A percentile compares a stretch with the other conserved stretches of the same genome.
Conservation (phyloP, 2,888 invertebrate species). For the Tetragonisca angustula region DNA sequence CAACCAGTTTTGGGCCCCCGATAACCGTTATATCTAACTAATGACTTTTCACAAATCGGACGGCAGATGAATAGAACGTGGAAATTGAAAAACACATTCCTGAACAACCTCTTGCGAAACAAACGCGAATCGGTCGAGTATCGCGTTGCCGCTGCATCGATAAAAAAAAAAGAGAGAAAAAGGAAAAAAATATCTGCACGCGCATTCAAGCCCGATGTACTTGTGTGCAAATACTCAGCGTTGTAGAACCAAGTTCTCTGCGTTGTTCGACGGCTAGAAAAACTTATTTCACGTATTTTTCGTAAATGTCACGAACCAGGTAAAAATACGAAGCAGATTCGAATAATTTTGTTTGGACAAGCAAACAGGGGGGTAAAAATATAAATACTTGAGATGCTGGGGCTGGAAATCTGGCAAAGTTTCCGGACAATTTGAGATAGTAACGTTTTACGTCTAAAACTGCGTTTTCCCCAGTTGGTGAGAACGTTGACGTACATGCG, state of each 20-base stretch:
- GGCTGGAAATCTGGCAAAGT: conserved; percentile 64
- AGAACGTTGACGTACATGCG: conserved; percentile 56
- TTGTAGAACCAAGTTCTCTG: conserved; percentile 7
- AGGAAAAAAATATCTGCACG: background rate
- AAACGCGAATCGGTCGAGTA: background rate
- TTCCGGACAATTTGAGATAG: conserved; percentile 81
- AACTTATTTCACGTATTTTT: background rate
- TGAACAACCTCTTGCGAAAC: background rate
- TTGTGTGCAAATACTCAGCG: background rate
- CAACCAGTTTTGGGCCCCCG: background rate
- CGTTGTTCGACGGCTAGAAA: background rate
- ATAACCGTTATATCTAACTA: background rate
- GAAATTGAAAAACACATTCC: background rate
- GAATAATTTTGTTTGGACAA: conserved; percentile 12
- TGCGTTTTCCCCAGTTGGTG: conserved; percentile 70
- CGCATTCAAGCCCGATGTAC: background rate
- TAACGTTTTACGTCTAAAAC: conserved; percentile 82
- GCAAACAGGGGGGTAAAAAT: conserved; percentile 4
- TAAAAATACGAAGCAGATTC: background rate
- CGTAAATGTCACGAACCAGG: background rate
- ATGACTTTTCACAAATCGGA: background rate
- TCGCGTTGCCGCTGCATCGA: background rate
- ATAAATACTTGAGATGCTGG: background rate
- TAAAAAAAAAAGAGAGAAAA: too few species aligned
- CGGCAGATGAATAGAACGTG: background rate